Evolutionary conservation across 2,888 invertebrate genomes (phyloP), one percentile per base, ranked within the genome.

Genomic region (Drosophila kambysellisi): DNA sequence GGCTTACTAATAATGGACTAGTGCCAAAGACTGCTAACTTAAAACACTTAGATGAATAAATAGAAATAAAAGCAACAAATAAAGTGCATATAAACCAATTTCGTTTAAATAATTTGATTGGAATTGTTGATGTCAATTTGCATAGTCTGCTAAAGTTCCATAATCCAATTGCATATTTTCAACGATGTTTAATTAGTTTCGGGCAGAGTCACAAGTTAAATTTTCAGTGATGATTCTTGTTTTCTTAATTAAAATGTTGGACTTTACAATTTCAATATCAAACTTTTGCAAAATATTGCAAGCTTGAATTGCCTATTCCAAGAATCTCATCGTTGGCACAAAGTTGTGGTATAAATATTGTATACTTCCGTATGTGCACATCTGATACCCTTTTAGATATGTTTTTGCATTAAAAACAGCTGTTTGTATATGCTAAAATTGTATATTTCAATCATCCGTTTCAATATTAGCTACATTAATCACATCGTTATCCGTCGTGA

Each of bases 11-110:
- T 41, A 25, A 50, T 52, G 70, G 71, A 77, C 70, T 51, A 33
- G 59, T 74, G 82, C 70, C 72, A 90, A 86, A 86, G 86, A 86
- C 89, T 86, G 87, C 39, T 89, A 73, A 71, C 75, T 66, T 64
- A 63, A 74, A 71, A 56, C 57, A 51, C 12, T 58, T 67, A 60
- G 68, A 63, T 43, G 20, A 48, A 50, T 25, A 57, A 59, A 67
- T 79, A 80, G 51, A 64, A 77, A 73, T 64, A 68, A 76, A 74
- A 51, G 30, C 1, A 61, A 59, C 6, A 30, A 41, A 48, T 9
- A 32, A 54, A 35, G 35, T 59, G 7, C 29, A 9, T 33, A 12
- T 17, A 20, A 6, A 8, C 12, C 7, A 30, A 33, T 54, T 48
- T 33, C n/a, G 15, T 29, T 32, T 39, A 37, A 29, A 46, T 33